Conservation (phyloP, 2,888 invertebrate genomes). For the Rugalucina vietnamica region DNA sequence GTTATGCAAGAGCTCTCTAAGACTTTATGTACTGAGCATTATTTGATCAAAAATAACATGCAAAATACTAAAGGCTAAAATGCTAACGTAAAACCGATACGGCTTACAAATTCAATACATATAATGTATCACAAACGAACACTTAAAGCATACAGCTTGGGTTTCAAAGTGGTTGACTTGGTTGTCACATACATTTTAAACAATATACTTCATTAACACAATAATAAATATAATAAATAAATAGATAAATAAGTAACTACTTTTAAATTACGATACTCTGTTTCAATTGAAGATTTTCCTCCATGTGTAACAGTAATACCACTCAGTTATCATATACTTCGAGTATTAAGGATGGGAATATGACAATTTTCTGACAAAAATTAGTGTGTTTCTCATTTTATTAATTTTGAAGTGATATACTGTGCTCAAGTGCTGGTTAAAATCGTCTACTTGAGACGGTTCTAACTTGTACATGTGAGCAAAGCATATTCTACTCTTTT, state of each 20-base stretch:
- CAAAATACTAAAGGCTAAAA: background rate
- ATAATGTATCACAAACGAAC: slow-evolving; percentile 30
- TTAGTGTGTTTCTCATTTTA: no score
- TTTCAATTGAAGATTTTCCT: background rate
- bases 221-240: background rate
- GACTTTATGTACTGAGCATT: background rate
- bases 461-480: no score
- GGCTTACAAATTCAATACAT: slow-evolving; percentile 33
- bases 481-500: no score
- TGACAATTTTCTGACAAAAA: no score
- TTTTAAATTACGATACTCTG: background rate
- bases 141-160: slow-evolving; percentile 34
- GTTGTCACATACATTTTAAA: background rate
- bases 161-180: background rate
- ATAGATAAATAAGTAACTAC: background rate
- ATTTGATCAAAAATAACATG: background rate
- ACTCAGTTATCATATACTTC: background rate
- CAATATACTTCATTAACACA: background rate
- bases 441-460: no score
- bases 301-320: background rate
- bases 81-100: slow-evolving; percentile 19
- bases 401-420: no score
- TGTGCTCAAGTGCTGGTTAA: no score
- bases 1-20: no score
- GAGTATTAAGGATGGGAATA: no score